These are phyloP conservation scores for Thera britannica DNA, from an alignment of 2,888 invertebrate species.

Conservation along the genomic window DNA sequence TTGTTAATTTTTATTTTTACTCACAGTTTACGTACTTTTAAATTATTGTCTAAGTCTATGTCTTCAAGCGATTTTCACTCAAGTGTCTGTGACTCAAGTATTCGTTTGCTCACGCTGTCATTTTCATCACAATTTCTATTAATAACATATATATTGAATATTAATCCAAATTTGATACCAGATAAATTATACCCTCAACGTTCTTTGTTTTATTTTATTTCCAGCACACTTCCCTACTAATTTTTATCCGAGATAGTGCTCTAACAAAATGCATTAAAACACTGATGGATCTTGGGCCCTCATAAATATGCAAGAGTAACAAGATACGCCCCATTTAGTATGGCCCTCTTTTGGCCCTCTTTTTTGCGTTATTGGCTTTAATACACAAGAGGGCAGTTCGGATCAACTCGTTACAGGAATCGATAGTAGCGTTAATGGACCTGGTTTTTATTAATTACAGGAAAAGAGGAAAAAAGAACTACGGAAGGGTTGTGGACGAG, in stretches of 20 bases:
- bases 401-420: conserved; percentile 74
- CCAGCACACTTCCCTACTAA: conserved; percentile 12
- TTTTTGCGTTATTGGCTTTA: conserved; percentile 81
- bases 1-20: too few relatives aligned
- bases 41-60: too few relatives aligned
- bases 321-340: conserved; percentile 79
- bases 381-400: conserved; percentile 76
- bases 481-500: conserved; percentile 21
- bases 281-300: conserved; percentile 58
- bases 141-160: too few relatives aligned
- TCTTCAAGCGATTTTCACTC: too few relatives aligned
- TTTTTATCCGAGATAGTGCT: conserved; percentile 33
- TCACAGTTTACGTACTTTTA: too few relatives aligned
- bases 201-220: conserved; percentile 6
- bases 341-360: conserved; percentile 63
- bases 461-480: conserved; percentile 48
- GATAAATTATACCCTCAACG: too few relatives aligned
- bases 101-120: too few relatives aligned
- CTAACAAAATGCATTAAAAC: conserved; percentile 65
- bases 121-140: too few relatives aligned
- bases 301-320: conserved; percentile 83
- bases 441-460: conserved; percentile 73
- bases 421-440: conserved; percentile 76
- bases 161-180: too few relatives aligned
- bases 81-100: too few relatives aligned